Percentiles rank a stretch among this genome's conserved stretches.
Evolutionary conservation across 2,888 invertebrate genomes (phyloP).

Genomic region (Drosophila lutescens): DNA sequence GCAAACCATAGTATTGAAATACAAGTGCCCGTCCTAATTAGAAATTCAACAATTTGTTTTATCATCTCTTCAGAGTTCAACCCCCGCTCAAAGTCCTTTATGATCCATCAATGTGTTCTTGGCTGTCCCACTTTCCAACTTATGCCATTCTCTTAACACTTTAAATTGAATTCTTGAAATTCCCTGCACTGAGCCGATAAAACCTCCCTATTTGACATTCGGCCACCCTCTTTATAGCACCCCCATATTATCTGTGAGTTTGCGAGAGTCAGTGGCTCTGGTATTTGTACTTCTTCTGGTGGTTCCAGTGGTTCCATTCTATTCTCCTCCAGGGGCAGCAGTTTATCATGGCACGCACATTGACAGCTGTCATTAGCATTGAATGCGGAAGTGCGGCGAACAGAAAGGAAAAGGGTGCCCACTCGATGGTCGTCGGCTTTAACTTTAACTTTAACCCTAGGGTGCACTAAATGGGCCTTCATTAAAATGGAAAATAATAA

Average conservation of each 20-base stretch:
- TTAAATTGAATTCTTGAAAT: conserved; percentile 10
- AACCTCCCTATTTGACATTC: conserved; percentile 10
- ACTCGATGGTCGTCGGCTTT: conserved; percentile 11
- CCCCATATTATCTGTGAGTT: neutral
- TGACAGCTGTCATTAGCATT: conserved; percentile 78
- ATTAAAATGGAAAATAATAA: conserved; percentile 79
- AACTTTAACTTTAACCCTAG: conserved; percentile 19
- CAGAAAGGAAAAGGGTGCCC: conserved; percentile 31
- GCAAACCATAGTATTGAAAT: too few species aligned
- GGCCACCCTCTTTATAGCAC: conserved; percentile 8
- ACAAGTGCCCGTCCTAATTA: neutral
- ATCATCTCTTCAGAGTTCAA: neutral
- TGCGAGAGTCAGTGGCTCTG: conserved; percentile 4
- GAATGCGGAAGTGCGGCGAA: conserved; percentile 70
- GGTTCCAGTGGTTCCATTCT: neutral
- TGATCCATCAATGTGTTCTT: neutral
- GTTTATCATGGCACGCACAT: conserved; percentile 76
- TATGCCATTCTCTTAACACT: conserved; percentile 11
- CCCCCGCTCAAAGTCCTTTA: neutral
- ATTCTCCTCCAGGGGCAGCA: conserved; percentile 39
- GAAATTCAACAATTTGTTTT: neutral
- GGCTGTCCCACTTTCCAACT: neutral
- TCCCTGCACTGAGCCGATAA: neutral
- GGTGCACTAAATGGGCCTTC: conserved; percentile 75
- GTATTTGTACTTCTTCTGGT: neutral